phyloP scores from a whole-genome alignment of 2,113 vertebrate species.

The Cyphomyrus discorhynchus region DNA sequence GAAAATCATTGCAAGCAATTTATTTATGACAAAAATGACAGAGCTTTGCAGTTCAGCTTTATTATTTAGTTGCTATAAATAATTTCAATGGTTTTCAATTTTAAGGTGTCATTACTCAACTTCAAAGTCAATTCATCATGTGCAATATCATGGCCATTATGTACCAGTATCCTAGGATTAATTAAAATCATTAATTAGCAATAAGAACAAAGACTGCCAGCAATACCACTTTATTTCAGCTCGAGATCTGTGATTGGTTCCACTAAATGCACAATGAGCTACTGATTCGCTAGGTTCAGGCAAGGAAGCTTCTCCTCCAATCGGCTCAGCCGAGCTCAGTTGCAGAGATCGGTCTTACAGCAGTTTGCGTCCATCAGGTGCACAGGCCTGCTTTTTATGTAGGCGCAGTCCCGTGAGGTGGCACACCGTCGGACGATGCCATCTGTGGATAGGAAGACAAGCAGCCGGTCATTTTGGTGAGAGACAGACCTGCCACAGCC shows the following conservation, averaged over 20 bases:
- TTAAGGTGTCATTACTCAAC: neutral
- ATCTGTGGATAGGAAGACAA: neutral
- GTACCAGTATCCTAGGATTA: neutral
- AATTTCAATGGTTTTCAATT: neutral
- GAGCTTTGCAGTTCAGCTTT: neutral
- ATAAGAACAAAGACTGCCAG: neutral
- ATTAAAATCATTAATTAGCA: neutral
- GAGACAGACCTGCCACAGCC: neutral
- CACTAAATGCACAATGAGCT: neutral
- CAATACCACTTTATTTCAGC: neutral
- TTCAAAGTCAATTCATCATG: neutral
- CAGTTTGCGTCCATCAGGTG: conserved; percentile 8
- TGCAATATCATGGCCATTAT: neutral
- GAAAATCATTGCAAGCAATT: neutral
- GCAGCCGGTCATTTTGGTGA: neutral
- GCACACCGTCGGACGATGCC: conserved; percentile 2
- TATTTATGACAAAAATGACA: neutral
- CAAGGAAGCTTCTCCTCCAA: neutral
- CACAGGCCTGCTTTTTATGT: neutral
- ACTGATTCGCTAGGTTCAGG: neutral
- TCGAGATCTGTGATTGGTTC: neutral
- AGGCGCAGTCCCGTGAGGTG: neutral
- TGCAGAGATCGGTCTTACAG: conserved; percentile 7
- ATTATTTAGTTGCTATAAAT: neutral
- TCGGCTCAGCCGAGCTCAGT: neutral